Evolutionary conservation across 2,113 vertebrate species (phyloP).

Genomic region (Peromyscus maniculatus): DNA sequence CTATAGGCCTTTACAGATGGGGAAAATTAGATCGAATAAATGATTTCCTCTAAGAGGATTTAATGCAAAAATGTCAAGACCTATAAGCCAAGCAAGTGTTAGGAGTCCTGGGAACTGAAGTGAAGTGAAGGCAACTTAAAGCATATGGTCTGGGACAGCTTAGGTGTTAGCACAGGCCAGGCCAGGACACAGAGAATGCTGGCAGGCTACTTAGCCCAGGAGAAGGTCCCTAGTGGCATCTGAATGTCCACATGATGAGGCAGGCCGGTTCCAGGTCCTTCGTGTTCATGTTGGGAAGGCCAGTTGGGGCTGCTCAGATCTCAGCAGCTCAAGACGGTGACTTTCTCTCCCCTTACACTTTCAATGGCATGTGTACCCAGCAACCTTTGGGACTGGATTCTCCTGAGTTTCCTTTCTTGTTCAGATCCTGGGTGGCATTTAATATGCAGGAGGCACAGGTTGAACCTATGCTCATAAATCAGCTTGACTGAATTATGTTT

Average conservation of each 20-base stretch:
- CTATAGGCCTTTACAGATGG: slow-evolving; percentile 29
- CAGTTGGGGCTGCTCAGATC: background rate
- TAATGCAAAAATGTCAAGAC: slow-evolving; percentile 63
- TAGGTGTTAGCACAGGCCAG: slow-evolving; percentile 36
- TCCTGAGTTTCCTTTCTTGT: background rate
- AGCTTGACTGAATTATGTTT: slow-evolving; percentile 55
- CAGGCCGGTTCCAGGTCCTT: background rate
- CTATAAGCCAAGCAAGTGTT: background rate
- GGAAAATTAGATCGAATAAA: slow-evolving; percentile 65
- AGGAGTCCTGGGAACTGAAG: slow-evolving; percentile 23
- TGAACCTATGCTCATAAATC: slow-evolving; percentile 24
- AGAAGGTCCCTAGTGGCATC: background rate
- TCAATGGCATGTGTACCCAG: background rate
- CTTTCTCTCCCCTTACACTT: background rate
- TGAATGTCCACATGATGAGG: background rate
- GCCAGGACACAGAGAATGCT: background rate
- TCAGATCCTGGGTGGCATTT: slow-evolving; percentile 48
- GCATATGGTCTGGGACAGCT: background rate
- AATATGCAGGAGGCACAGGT: slow-evolving; percentile 8
- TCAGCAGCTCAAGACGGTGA: background rate
- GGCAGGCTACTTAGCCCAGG: background rate
- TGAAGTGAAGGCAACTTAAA: background rate
- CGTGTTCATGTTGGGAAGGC: background rate
- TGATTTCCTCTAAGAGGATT: slow-evolving; percentile 65
- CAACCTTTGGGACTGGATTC: background rate